These are phyloP conservation scores for Centruroides vittatus DNA, from an alignment of 1,140 invertebrate genomes.

Conservation along the genomic window DNA sequence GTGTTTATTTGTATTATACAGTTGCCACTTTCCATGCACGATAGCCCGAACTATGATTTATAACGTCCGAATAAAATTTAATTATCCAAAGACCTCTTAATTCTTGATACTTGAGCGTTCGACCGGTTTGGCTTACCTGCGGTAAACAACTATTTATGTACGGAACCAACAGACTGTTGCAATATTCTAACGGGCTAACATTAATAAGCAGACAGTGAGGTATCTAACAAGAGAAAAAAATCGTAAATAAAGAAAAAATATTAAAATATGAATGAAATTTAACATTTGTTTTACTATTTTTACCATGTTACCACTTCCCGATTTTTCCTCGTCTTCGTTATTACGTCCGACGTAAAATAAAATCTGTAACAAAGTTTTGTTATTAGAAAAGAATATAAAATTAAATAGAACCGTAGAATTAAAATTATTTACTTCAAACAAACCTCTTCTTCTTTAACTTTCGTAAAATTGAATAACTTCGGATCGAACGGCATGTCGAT, in stretches of 20 bases:
- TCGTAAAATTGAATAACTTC: conserved; percentile 50
- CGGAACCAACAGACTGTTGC: conserved; percentile 49
- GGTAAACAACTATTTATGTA: conserved; percentile 38
- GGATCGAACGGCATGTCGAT: conserved; percentile 44
- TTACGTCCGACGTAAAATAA: conserved; percentile 8
- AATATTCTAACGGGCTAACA: conserved; percentile 50
- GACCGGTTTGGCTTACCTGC: conserved; percentile 30
- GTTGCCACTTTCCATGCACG: too few species aligned
- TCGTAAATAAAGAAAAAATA: background rate
- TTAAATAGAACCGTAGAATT: conserved; percentile 6
- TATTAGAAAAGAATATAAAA: background rate
- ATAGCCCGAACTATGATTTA: too few species aligned
- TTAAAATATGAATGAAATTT: too few species aligned
- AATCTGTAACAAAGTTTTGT: background rate
- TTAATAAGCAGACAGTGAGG: conserved; percentile 39
- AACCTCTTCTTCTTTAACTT: conserved; percentile 41
- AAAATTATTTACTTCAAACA: conserved; percentile 30
- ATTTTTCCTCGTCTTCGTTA: conserved; percentile 23
- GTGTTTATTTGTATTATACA: too few species aligned
- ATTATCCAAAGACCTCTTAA: background rate
- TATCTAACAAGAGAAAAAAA: conserved; percentile 9
- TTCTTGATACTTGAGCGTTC: too few species aligned
- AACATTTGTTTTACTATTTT: too few species aligned
- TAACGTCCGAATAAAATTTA: too few species aligned
- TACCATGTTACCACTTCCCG: background rate